These are phyloP conservation scores for Mohoua ochrocephala DNA, from an alignment of 2,113 vertebrate species.

Conservation along the genomic window DNA sequence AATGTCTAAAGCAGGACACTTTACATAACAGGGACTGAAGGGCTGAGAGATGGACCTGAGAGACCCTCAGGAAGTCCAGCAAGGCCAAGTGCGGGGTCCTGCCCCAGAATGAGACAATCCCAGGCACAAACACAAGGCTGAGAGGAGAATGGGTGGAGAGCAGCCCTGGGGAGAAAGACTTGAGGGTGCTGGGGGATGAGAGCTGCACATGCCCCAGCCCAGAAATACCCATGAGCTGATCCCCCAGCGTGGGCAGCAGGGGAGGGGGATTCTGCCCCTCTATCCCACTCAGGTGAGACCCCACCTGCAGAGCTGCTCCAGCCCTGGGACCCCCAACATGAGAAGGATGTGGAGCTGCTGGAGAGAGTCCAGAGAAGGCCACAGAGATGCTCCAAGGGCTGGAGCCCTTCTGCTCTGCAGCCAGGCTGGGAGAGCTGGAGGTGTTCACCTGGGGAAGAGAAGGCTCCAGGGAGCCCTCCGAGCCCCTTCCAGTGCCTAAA, in stretches of 20 bases:
- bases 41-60: neutral
- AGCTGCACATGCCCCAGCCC: neutral
- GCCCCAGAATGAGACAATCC: neutral
- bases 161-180: neutral
- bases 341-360: accelerated
- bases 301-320: neutral
- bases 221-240: neutral
- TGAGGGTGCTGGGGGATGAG: neutral
- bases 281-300: neutral
- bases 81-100: neutral
- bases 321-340: accelerated
- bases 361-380: accelerated
- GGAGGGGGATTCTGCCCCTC: neutral
- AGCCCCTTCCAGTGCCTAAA: accelerated
- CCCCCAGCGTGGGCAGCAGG: neutral
- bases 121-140: neutral
- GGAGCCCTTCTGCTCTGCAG: neutral
- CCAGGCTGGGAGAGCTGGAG: neutral
- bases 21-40: neutral
- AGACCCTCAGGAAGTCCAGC: neutral
- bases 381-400: accelerated
- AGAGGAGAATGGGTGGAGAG: neutral
- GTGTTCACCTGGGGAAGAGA: accelerated
- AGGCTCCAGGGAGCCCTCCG: neutral
- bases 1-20: neutral